Conservation (phyloP, 1,140 invertebrate species). For the Bombus fervidus region DNA sequence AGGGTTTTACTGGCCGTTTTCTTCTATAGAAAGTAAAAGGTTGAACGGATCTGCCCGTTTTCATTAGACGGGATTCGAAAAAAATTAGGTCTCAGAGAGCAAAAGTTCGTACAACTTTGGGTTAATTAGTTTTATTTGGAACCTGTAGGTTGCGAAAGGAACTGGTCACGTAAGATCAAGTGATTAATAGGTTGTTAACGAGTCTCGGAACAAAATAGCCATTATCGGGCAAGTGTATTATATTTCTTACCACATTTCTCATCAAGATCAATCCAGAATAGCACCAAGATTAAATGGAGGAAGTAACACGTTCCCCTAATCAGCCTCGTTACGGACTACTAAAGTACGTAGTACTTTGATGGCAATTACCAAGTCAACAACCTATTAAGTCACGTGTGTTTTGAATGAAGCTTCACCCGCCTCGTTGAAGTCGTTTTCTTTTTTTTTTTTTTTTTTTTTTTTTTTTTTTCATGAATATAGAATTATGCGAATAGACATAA, state of each 20-base stretch:
- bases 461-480: conserved; percentile 62
- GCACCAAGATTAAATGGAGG: conserved; percentile 35
- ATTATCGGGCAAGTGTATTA: not conserved
- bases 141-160: not conserved
- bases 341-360: conserved; percentile 63
- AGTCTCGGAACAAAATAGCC: not conserved
- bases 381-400: conserved; percentile 62
- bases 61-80: not conserved
- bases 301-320: conserved; percentile 51
- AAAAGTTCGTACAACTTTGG: not conserved
- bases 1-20: not conserved
- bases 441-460: too few relatives aligned
- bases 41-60: not conserved
- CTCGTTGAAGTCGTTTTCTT: conserved; percentile 52
- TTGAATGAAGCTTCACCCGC: conserved; percentile 29
- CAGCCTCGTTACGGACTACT: conserved; percentile 54
- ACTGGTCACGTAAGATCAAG: not conserved
- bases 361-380: conserved; percentile 68
- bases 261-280: not conserved
- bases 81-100: not conserved
- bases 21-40: not conserved
- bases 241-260: conserved; percentile 49
- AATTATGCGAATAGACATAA: conserved; percentile 52
- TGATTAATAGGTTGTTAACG: not conserved
- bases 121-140: not conserved